Percentiles rank a stretch among this genome's conserved stretches.
Evolutionary conservation across 2,797 vertebrate species (phyloP).

Genomic region (Lophius americanus): DNA sequence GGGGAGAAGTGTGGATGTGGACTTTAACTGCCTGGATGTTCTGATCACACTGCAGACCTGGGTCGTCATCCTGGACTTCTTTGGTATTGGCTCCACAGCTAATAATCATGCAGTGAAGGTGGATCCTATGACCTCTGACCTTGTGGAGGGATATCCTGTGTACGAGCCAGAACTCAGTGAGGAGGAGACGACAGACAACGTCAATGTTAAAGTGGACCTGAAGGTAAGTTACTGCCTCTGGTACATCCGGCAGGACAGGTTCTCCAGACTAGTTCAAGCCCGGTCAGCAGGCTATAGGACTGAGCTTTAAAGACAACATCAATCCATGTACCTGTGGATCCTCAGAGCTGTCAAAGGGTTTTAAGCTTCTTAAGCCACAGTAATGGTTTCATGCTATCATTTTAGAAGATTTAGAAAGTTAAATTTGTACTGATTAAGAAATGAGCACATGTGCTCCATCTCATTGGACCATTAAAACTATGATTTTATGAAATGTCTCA

Average conservation of each 20-base stretch:
- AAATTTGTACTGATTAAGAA: no score
- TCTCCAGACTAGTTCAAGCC: not conserved
- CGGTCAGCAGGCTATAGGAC: not conserved
- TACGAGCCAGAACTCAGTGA: slow-evolving; percentile 58
- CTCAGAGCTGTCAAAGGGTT: no score
- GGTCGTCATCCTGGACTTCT: slow-evolving; percentile 98
- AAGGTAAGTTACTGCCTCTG: slow-evolving; percentile 83
- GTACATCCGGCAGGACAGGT: not conserved
- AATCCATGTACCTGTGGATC: no score
- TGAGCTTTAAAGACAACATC: no score
- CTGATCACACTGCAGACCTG: slow-evolving; percentile 97
- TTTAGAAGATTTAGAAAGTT: no score
- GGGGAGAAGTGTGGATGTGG: slow-evolving; percentile 91
- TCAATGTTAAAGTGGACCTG: slow-evolving; percentile 93
- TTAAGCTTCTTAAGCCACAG: no score
- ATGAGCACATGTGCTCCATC: no score
- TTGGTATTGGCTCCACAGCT: slow-evolving; percentile 96
- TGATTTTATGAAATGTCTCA: no score
- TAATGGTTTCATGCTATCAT: no score
- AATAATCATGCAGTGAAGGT: slow-evolving; percentile 92
- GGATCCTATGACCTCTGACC: slow-evolving; percentile 72
- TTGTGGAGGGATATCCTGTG: slow-evolving; percentile 67
- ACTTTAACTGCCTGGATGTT: slow-evolving; percentile 97
- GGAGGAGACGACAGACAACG: slow-evolving; percentile 56
- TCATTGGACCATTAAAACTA: no score